A percentile compares a stretch with the other conserved stretches of the same genome.
These are phyloP conservation scores for Lasioglossum leucozonium DNA, from an alignment of 2,888 invertebrate species.

Conservation along the genomic window DNA sequence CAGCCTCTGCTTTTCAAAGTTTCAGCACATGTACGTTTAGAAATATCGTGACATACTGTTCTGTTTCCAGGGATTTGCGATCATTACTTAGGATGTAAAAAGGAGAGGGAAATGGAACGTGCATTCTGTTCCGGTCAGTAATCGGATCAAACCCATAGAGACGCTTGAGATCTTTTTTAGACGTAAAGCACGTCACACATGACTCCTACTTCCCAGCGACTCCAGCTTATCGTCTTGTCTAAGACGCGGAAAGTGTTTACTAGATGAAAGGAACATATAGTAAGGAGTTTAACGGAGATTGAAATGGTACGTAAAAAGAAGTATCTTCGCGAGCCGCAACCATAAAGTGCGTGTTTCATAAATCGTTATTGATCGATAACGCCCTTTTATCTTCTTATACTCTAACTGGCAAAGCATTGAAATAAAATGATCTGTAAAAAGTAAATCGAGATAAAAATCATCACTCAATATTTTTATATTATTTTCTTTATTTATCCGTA, in stretches of 20 bases:
- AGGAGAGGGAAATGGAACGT: background rate
- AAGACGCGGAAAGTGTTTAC: constrained; percentile 16
- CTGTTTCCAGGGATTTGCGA: background rate
- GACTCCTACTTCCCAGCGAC: background rate
- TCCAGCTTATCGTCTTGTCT: constrained; percentile 11
- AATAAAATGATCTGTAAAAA: background rate
- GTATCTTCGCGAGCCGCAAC: background rate
- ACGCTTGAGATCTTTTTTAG: background rate
- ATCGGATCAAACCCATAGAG: background rate
- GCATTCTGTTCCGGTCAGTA: constrained; percentile 2
- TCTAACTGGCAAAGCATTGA: background rate
- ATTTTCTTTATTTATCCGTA: background rate
- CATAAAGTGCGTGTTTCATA: background rate
- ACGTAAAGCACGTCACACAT: background rate
- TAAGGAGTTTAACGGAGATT: background rate
- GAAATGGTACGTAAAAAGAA: background rate
- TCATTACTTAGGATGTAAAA: background rate
- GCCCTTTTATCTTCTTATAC: background rate
- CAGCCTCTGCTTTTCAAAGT: background rate
- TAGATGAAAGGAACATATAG: constrained; percentile 9
- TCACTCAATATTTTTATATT: background rate
- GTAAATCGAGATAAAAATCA: background rate
- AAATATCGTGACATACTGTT: background rate
- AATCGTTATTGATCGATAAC: background rate
- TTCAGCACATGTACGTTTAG: background rate